Percentiles rank a stretch among this genome's conserved stretches.
These are phyloP conservation scores for Characodon lateralis DNA, from an alignment of 2,797 vertebrate genomes.

Conservation along the genomic window DNA sequence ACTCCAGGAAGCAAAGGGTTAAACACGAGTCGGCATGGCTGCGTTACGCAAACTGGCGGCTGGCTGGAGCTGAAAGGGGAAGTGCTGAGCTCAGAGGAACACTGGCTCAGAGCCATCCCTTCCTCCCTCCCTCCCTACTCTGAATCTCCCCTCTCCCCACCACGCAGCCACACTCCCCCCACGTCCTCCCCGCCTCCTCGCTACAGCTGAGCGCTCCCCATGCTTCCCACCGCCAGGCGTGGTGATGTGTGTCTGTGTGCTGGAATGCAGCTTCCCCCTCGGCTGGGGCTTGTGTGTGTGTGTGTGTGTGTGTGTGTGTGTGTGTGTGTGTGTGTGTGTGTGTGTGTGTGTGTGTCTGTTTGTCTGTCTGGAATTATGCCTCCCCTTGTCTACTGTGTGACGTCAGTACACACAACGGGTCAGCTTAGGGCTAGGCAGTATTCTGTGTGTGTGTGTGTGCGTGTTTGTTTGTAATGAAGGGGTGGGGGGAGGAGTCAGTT, in stretches of 20 bases:
- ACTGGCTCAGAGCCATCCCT: slow-evolving; percentile 73
- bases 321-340: slow-evolving; percentile 32
- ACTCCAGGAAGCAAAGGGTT: slow-evolving; percentile 75
- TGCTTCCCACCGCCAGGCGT: slow-evolving; percentile 79
- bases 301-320: slow-evolving; percentile 68
- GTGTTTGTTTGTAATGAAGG: neutral
- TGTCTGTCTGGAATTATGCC: slow-evolving; percentile 77
- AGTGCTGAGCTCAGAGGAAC: slow-evolving; percentile 83
- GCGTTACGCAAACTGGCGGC: slow-evolving; percentile 78
- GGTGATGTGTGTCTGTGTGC: slow-evolving; percentile 77
- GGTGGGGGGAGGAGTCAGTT: slow-evolving; percentile 61
- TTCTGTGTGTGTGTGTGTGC: slow-evolving; percentile 42
- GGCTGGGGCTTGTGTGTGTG: slow-evolving; percentile 68
- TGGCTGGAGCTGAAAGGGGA: slow-evolving; percentile 80
- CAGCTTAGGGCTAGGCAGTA: slow-evolving; percentile 77
- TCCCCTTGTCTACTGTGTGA: slow-evolving; percentile 80
- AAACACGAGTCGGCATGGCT: slow-evolving; percentile 67
- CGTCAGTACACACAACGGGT: slow-evolving; percentile 80
- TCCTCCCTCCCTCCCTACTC: slow-evolving; percentile 52
- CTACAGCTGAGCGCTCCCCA: slow-evolving; percentile 82
- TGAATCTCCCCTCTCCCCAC: slow-evolving; percentile 32
- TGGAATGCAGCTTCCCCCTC: slow-evolving; percentile 77
- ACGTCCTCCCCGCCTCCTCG: slow-evolving; percentile 59
- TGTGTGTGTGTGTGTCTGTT: slow-evolving; percentile 28
- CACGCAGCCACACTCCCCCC: slow-evolving; percentile 25